These are phyloP conservation scores for Onychorhynchus coronatus DNA, from an alignment of 2,113 vertebrate genomes.

Conservation along the genomic window DNA sequence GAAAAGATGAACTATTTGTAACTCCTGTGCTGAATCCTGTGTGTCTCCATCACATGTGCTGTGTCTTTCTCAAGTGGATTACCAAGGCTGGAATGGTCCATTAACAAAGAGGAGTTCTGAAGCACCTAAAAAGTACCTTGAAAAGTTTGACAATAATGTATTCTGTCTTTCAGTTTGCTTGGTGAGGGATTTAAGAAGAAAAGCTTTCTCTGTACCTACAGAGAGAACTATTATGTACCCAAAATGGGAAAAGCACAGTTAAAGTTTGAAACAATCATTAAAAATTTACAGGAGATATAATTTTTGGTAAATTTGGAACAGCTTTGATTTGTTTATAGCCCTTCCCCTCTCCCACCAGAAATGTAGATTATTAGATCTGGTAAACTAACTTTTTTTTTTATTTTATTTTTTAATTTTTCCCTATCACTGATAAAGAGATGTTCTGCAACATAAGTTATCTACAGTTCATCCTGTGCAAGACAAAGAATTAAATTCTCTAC, in stretches of 20 bases:
- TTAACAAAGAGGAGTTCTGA: background rate
- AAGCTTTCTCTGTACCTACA: background rate
- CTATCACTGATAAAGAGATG: background rate
- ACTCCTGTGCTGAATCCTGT: background rate
- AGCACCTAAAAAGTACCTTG: background rate
- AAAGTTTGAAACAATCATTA: background rate
- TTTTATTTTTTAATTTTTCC: background rate
- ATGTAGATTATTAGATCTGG: background rate
- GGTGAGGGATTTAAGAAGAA: background rate
- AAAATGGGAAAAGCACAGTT: background rate
- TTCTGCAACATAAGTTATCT: background rate
- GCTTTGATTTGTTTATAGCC: background rate
- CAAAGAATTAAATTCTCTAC: background rate
- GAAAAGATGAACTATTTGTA: background rate
- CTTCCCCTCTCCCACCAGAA: background rate
- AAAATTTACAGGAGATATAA: background rate
- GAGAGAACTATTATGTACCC: background rate
- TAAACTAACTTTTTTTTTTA: background rate
- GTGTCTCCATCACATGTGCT: accelerated
- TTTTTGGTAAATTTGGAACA: background rate
- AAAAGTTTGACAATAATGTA: background rate
- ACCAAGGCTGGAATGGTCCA: background rate
- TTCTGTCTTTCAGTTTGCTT: background rate
- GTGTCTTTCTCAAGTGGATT: background rate
- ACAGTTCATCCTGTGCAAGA: background rate